A percentile compares a stretch with the other conserved stretches of the same genome.
Evolutionary conservation across 2,113 vertebrate genomes (phyloP).

Genomic region (Paramisgurnus dabryanus): DNA sequence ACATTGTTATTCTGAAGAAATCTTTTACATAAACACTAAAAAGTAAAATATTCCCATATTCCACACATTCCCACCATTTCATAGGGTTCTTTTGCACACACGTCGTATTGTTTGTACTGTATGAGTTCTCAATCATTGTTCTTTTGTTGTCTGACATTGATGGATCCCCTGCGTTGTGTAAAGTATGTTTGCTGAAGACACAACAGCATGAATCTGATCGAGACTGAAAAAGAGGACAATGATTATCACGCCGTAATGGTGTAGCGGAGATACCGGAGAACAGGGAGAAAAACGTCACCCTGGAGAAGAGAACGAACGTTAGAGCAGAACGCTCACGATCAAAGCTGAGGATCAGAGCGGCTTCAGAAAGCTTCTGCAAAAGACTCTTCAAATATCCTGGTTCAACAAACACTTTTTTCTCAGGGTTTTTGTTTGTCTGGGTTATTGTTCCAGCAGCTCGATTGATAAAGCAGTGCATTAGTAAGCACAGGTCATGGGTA

Average conservation of each 20-base stretch:
- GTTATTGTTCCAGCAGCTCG: no score
- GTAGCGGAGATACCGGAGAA: background rate
- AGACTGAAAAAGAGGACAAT: conserved; percentile 18
- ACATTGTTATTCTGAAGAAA: no score
- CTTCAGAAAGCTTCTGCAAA: conserved; percentile 31
- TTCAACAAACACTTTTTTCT: conserved; percentile 16
- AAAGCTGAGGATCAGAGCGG: conserved; percentile 26
- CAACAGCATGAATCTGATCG: conserved; percentile 22
- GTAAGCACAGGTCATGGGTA: no score
- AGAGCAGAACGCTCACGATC: conserved; percentile 28
- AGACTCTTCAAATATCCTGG: conserved; percentile 25
- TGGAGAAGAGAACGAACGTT: background rate
- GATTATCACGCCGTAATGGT: background rate
- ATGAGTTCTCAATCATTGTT: background rate
- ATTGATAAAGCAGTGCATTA: no score
- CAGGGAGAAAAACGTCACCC: background rate
- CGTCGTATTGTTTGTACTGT: background rate
- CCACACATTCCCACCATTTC: no score
- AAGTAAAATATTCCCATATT: no score
- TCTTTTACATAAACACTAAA: no score
- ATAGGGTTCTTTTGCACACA: no score
- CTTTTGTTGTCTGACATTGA: conserved; percentile 1
- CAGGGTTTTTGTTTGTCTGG: background rate
- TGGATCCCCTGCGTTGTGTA: conserved; percentile 10
- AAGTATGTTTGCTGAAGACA: conserved; percentile 3